phyloP scores from a whole-genome alignment of 2,113 vertebrate genomes.

The Tichodroma muraria region DNA sequence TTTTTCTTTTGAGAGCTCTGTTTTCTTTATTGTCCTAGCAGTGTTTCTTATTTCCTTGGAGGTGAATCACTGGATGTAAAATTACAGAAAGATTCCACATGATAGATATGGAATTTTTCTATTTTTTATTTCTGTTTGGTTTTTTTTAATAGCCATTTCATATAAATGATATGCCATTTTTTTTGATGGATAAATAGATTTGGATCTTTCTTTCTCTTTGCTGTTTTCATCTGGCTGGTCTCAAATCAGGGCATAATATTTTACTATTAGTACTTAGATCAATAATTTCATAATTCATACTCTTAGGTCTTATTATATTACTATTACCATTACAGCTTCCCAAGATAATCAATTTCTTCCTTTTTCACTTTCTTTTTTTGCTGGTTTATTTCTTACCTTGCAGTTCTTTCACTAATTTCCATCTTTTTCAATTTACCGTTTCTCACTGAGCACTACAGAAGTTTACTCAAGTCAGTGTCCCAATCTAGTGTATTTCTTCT shows the following conservation, averaged over 20 bases:
- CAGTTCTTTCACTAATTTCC: background rate
- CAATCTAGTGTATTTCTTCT: background rate
- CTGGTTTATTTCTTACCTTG: background rate
- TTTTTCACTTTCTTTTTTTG: background rate
- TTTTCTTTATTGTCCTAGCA: background rate
- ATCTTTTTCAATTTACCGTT: background rate
- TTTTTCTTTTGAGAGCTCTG: background rate
- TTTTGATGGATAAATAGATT: background rate
- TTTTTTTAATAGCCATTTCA: background rate
- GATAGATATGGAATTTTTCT: background rate
- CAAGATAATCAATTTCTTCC: background rate
- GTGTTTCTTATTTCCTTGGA: background rate
- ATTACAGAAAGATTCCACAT: background rate
- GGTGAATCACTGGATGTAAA: background rate
- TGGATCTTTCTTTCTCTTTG: background rate
- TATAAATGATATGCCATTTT: background rate
- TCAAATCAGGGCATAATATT: background rate
- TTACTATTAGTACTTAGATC: background rate
- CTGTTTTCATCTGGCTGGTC: background rate
- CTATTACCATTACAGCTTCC: background rate
- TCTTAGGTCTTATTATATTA: background rate
- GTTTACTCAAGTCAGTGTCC: background rate
- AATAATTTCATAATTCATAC: background rate
- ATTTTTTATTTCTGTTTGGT: background rate
- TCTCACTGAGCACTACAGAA: background rate